phyloP scores from a whole-genome alignment of 2,888 invertebrate species.

The Eulithis prunata region DNA sequence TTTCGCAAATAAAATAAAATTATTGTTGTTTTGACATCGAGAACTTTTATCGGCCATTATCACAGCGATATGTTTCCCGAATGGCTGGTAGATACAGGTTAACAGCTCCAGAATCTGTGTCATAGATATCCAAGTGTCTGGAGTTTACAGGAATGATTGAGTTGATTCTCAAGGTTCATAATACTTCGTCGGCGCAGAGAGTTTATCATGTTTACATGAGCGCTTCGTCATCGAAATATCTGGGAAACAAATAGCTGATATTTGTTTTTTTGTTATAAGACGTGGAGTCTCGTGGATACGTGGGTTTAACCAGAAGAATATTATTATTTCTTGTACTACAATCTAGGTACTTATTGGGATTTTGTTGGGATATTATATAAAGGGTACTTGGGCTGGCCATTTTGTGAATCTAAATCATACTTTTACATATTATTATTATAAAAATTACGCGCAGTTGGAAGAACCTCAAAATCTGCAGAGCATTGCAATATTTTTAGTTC shows the following conservation, averaged over 20 bases:
- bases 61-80: conserved; percentile 51
- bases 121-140: conserved; percentile 28
- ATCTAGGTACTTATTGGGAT: no score
- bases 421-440: background rate
- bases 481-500: conserved; percentile 9
- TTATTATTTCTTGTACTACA: no score
- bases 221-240: conserved; percentile 13
- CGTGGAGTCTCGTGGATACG: background rate
- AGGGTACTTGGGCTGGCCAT: no score
- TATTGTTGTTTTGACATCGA: conserved; percentile 32
- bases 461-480: conserved; percentile 1
- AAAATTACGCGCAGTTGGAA: background rate
- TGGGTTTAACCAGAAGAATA: background rate
- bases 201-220: conserved; percentile 19
- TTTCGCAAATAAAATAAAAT: conserved; percentile 1
- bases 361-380: no score
- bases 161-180: conserved; percentile 19
- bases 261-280: background rate
- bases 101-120: conserved; percentile 32
- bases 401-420: no score
- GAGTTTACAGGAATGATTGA: conserved; percentile 32
- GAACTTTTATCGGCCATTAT: conserved; percentile 51
- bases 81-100: conserved; percentile 49
- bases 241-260: conserved; percentile 15
- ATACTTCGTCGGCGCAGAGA: background rate